Evolutionary conservation across 2,888 invertebrate genomes (phyloP).

Genomic region (Pemphredon lugubris): DNA sequence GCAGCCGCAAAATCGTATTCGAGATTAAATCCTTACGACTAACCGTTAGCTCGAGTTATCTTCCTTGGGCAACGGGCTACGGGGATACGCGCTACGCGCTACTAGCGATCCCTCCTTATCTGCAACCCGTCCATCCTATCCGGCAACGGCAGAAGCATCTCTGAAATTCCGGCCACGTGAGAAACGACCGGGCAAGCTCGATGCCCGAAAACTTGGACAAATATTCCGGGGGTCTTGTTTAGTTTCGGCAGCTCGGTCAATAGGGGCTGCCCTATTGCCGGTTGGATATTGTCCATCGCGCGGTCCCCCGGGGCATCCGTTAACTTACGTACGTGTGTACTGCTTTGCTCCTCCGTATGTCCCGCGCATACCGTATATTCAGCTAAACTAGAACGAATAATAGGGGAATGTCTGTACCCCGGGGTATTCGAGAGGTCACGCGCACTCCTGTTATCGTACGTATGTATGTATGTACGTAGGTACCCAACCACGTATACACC

Average conservation of each 20-base stretch:
- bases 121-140: not conserved
- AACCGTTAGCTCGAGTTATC: not conserved
- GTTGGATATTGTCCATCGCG: slow-evolving; percentile 51
- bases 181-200: slow-evolving; percentile 24
- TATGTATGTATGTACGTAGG: too few relatives aligned
- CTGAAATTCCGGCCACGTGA: slow-evolving; percentile 12
- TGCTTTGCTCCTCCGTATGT: slow-evolving; percentile 7
- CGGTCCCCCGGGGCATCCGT: too few relatives aligned
- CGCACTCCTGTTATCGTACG: not conserved
- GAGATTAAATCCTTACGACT: slow-evolving; percentile 11
- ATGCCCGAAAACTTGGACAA: slow-evolving; percentile 49
- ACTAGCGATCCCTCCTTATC: too few relatives aligned
- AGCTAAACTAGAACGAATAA: slow-evolving; percentile 54
- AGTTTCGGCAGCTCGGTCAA: slow-evolving; percentile 44
- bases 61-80: not conserved
- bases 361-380: slow-evolving; percentile 32
- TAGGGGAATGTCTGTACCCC: slow-evolving; percentile 52
- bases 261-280: slow-evolving; percentile 29
- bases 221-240: slow-evolving; percentile 53
- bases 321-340: slow-evolving; percentile 39
- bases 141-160: not conserved
- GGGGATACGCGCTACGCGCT: not conserved
- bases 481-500: too few relatives aligned
- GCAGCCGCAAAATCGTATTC: not conserved
- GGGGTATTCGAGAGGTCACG: slow-evolving; percentile 52